phyloP scores from a whole-genome alignment of 2,113 vertebrate genomes.

The Psophia crepitans region DNA sequence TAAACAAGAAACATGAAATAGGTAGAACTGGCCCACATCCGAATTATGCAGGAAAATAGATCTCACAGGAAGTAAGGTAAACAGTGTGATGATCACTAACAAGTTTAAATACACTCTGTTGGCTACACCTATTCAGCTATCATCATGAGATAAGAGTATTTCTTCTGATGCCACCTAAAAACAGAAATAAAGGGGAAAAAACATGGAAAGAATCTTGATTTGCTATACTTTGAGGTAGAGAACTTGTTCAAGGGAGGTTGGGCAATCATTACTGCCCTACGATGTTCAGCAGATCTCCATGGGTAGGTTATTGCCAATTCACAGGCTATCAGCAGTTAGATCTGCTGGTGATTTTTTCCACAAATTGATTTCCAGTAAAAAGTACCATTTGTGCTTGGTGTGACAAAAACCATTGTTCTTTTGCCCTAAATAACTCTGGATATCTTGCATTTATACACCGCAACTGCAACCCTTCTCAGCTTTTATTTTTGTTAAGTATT shows the following conservation, averaged over 20 bases:
- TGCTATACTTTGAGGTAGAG: not conserved
- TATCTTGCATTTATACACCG: not conserved
- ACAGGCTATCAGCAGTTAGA: not conserved
- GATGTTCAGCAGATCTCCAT: not conserved
- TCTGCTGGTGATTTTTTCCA: not conserved
- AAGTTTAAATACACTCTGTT: not conserved
- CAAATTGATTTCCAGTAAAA: not conserved
- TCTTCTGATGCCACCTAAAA: not conserved
- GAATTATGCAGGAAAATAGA: constrained; percentile 69
- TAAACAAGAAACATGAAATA: constrained; percentile 74
- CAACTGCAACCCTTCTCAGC: not conserved
- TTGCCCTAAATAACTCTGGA: not conserved
- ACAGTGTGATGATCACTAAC: constrained; percentile 8
- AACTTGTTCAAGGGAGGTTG: not conserved
- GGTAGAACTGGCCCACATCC: constrained; percentile 72
- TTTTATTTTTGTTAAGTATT: not conserved
- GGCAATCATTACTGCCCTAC: not conserved
- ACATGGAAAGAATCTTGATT: not conserved
- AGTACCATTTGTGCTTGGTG: not conserved
- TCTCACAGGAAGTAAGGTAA: constrained; percentile 70
- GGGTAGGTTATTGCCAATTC: not conserved
- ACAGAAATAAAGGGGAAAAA: not conserved
- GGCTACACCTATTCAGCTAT: not conserved
- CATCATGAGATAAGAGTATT: not conserved
- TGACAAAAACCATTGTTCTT: not conserved